Evolutionary conservation across 2,888 invertebrate species (phyloP), one percentile per base, ranked within the genome.

Genomic region (Ashinkailepas kermadecensis): DNA sequence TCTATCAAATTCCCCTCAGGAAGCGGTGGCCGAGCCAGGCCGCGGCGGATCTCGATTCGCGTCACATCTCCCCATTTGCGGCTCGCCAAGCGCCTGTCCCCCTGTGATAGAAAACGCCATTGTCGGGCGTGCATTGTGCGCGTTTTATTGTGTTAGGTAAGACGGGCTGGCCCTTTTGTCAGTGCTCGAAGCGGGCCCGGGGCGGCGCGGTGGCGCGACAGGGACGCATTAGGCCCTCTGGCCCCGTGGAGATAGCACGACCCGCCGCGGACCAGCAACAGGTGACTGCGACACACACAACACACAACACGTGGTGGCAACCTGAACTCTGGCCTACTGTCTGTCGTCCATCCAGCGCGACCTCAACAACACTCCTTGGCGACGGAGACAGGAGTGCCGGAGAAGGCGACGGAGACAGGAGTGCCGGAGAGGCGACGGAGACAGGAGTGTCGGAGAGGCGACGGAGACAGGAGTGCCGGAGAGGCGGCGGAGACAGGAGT

Each of bases 81-180:
- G 25, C 18, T 8, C 65, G n/a, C 65, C 65, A 23, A 3, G n/a
- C 65, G n/a, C 18, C 23, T 10, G n/a, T 65, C 65, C n/a, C 25
- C 54, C 74, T 21, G 21, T 18, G 74, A 74, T 54, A 74, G 74
- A 56, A 56, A 70, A 56, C 56, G 74, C 15, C 74, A 74, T 74
- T 74, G 74, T 74, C 56, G 56, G 54, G 21, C 56, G 9, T 10
- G 74, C 56, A 74, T 74, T 74, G 74, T 74, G 70, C 56, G 54
- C 54, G 74, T 21, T 54, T 74, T 74, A 74, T 74, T 74, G 74
- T 74, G 74, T 74, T 56, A 56, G 54, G 74, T 56, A 74, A 74
- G 74, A 74, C 74, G 74, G 74, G 21, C 74, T 74, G 74, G 70
- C 56, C 74, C 74, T 56, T 74, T 74, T 74, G 74, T 74, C 59